Conservation (phyloP, 2,888 invertebrate genomes). For the Diadegma fenestrale region DNA sequence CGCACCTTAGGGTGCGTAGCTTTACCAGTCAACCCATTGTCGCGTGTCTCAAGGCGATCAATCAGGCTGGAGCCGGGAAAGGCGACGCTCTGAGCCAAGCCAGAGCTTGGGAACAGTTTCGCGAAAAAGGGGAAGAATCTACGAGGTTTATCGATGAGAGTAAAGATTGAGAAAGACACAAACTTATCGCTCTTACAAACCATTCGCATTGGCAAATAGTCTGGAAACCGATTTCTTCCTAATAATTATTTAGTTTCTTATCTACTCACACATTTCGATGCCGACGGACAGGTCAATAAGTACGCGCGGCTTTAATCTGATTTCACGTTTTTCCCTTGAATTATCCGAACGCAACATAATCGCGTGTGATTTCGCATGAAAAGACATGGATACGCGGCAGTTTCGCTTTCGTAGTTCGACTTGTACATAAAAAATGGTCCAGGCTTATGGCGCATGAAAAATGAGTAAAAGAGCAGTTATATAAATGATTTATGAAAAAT, state of each 20-base stretch:
- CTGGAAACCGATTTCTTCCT: neutral
- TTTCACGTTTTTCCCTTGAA: neutral
- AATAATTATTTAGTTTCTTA: neutral
- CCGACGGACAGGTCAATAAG: neutral
- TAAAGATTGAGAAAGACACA: conserved; percentile 26
- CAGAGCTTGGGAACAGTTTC: neutral
- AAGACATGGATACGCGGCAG: neutral
- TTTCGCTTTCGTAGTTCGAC: neutral
- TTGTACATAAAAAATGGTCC: neutral
- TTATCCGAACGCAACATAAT: neutral
- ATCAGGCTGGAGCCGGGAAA: conserved; percentile 46
- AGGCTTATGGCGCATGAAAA: neutral
- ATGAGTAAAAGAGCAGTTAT: neutral
- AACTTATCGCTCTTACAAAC: neutral
- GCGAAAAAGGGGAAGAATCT: conserved; percentile 7
- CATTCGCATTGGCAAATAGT: neutral
- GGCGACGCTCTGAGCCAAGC: conserved; percentile 30
- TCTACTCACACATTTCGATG: neutral
- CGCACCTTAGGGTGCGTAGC: conserved; percentile 37
- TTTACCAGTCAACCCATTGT: conserved; percentile 65
- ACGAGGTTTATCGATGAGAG: conserved; percentile 1
- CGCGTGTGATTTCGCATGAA: neutral
- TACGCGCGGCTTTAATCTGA: neutral
- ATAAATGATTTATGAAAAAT: neutral
- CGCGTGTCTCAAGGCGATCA: conserved; percentile 67